Base-by-base conservation (phyloP, 2,113 vertebrate species). In the Grallaria varia region DNA sequence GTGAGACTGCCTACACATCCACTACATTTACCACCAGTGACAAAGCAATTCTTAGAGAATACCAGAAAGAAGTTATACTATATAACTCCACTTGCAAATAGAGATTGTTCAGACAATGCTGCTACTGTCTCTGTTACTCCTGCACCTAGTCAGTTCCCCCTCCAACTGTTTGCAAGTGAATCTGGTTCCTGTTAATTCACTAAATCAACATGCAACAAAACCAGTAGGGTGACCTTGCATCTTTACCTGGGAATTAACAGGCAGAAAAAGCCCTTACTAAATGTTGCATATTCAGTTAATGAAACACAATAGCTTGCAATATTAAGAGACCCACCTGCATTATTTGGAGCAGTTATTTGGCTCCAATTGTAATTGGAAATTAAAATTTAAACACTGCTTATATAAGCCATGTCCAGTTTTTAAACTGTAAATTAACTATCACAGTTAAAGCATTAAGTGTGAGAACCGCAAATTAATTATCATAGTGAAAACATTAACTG, bases 171-270 rank as follows among this genome's bases (percentile, higher is more conserved):
- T 78, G 63, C 80, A 89, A 87, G 55, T 39, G 50, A 94, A 81
- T 77, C 68, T 92, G 77, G 59, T 89, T 94, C 77, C 81, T 89
- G 64, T 27, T 87, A 87, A 77, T 94, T 91, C 64, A 35, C 28
- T 89, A 81, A 78, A 94, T 59, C 76, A 81, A 92, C 42, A 91
- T 2, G 2, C 60, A 91, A 78, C n/a, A 78, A 84, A 89, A 87
- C 37, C 73, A 90, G 76, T n/a, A 84, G 42, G 30, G 56, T 62
- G 78, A 84, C 42, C 50, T 59, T 52, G 39, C 23, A 39, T 47
- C 84, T 81, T 49, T 35, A 91, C 28, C 31, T 62, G 50, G 14
- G 24, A 73, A 68, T 24, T 47, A 92, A 52, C 1, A 66, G n/a
- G 55, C 20, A 81, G 50, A 10, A 92, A 77, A 62, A 47, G 35